Percentiles rank a stretch among this genome's conserved stretches.
phyloP scores from a whole-genome alignment of 2,113 vertebrate genomes.

The Nothocercus julius region DNA sequence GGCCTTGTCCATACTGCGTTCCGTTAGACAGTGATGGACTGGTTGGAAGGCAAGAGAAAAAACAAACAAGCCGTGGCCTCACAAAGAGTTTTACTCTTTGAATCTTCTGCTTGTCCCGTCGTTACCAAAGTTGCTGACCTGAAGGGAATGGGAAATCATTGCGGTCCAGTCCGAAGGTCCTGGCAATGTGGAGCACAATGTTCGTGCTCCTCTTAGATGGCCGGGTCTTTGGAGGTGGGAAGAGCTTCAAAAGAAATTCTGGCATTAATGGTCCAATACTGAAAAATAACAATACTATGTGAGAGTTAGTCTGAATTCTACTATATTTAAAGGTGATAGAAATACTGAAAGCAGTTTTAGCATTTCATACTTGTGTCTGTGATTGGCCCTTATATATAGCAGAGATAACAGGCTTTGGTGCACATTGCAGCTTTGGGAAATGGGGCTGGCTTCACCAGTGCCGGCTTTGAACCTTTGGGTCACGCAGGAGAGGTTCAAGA shows the following conservation, averaged over 20 bases:
- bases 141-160: slow-evolving; percentile 51
- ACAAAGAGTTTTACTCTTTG: background rate
- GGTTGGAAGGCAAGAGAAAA: background rate
- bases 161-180: background rate
- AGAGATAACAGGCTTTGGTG: background rate
- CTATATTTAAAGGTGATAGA: background rate
- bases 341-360: rapidly evolving
- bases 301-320: background rate
- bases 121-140: slow-evolving; percentile 25
- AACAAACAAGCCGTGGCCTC: background rate
- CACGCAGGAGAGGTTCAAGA: background rate
- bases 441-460: background rate
- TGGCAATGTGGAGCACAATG: background rate
- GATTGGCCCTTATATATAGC: rapidly evolving
- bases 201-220: background rate
- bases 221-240: background rate
- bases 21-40: background rate
- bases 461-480: background rate
- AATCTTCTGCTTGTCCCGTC: background rate
- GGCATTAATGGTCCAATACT: background rate
- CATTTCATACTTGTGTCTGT: background rate
- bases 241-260: background rate
- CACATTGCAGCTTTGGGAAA: background rate
- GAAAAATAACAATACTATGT: too few relatives aligned
- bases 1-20: background rate